Percentiles rank a stretch among this genome's conserved stretches.
Conservation (phyloP, 2,797 vertebrate genomes). For the Staurois parvus region DNA sequence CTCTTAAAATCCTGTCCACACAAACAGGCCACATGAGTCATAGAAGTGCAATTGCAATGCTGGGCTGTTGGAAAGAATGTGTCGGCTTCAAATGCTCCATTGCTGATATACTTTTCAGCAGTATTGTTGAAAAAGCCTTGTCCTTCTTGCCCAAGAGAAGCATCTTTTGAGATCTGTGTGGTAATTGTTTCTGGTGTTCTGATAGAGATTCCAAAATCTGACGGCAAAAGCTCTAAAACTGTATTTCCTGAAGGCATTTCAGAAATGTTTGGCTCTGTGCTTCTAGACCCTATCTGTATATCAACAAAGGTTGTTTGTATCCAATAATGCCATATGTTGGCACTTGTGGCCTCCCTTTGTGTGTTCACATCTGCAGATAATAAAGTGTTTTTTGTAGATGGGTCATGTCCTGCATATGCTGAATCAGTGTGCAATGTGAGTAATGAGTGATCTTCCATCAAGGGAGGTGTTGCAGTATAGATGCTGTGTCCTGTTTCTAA, state of each 20-base stretch:
- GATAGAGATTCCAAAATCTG: neutral
- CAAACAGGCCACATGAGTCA: slow-evolving; percentile 77
- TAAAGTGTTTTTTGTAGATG: neutral
- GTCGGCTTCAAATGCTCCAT: slow-evolving; percentile 57
- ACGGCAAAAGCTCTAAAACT: neutral
- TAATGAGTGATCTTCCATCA: slow-evolving; percentile 7
- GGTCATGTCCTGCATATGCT: neutral
- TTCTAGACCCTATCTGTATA: neutral
- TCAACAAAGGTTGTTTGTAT: neutral
- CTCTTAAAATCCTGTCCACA: slow-evolving; percentile 79
- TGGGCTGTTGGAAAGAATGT: slow-evolving; percentile 38
- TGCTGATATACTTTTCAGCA: slow-evolving; percentile 58
- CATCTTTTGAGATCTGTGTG: neutral
- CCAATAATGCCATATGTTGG: slow-evolving; percentile 12
- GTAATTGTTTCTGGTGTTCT: neutral
- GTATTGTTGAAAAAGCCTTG: slow-evolving; percentile 45
- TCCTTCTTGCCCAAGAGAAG: neutral
- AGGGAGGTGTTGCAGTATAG: slow-evolving; percentile 29
- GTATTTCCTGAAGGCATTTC: neutral
- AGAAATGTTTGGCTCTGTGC: neutral
- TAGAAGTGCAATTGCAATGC: slow-evolving; percentile 77
- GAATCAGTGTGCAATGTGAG: neutral
- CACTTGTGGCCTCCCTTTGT: neutral
- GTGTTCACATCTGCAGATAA: neutral
- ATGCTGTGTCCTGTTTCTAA: slow-evolving; percentile 7